phyloP scores from a whole-genome alignment of 1,140 invertebrate genomes.

The Zaprionus kolodkinae region DNA sequence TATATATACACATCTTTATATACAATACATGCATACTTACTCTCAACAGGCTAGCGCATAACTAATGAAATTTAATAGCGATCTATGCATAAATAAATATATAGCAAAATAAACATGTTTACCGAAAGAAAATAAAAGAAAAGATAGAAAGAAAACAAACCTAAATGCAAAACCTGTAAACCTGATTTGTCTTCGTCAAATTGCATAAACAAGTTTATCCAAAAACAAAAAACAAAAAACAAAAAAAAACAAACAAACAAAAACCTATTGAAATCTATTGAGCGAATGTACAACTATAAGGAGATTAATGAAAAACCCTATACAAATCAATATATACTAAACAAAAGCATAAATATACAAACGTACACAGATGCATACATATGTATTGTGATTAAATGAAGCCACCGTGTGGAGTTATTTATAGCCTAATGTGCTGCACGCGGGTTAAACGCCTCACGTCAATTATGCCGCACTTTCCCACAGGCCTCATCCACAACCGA shows the following conservation, averaged over 20 bases:
- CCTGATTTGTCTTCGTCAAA: constrained; percentile 53
- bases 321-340: constrained; percentile 64
- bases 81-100: constrained; percentile 52
- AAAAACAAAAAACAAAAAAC: not conserved
- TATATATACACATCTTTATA: constrained; percentile 54
- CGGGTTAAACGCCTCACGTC: constrained; percentile 63
- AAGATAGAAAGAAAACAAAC: constrained; percentile 8
- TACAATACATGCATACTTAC: constrained; percentile 45
- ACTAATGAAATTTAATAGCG: constrained; percentile 72
- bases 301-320: constrained; percentile 35
- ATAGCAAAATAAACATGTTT: constrained; percentile 48
- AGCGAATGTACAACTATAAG: constrained; percentile 40
- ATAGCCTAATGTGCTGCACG: constrained; percentile 1
- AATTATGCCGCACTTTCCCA: constrained; percentile 77
- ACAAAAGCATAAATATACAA: constrained; percentile 65
- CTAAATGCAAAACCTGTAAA: constrained; percentile 50
- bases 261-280: constrained; percentile 33
- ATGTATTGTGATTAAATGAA: constrained; percentile 74
- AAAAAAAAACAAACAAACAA: too few relatives aligned
- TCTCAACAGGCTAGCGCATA: constrained; percentile 64
- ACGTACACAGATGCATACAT: constrained; percentile 10
- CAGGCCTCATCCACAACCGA: constrained; percentile 36
- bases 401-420: constrained; percentile 37
- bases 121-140: constrained; percentile 34
- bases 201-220: constrained; percentile 52